These are phyloP conservation scores for Ferrisia virgata DNA, from an alignment of 2,888 invertebrate genomes.

Conservation along the genomic window DNA sequence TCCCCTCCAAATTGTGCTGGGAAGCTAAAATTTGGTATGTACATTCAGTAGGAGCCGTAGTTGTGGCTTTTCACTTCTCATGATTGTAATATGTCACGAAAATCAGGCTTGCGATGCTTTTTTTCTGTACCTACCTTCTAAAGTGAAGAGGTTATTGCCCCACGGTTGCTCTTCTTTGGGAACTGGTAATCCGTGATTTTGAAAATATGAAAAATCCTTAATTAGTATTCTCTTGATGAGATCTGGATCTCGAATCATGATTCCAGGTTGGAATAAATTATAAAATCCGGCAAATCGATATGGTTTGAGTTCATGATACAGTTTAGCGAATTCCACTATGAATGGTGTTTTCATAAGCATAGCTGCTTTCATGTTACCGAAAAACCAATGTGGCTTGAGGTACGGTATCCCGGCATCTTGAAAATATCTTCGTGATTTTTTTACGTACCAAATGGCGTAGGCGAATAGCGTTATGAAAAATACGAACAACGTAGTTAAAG, in stretches of 20 bases:
- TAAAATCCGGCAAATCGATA: neutral
- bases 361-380: neutral
- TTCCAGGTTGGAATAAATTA: too few relatives aligned
- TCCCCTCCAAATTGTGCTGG: too few relatives aligned
- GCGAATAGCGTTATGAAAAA: too few relatives aligned
- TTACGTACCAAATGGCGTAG: too few relatives aligned
- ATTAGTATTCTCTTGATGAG: slow-evolving; percentile 56
- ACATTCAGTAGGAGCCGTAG: too few relatives aligned
- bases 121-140: slow-evolving; percentile 52
- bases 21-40: too few relatives aligned
- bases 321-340: neutral
- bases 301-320: neutral
- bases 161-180: slow-evolving; percentile 53
- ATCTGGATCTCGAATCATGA: slow-evolving; percentile 48
- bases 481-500: too few relatives aligned
- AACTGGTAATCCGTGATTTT: slow-evolving; percentile 53
- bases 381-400: neutral
- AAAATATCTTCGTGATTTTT: too few relatives aligned
- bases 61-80: too few relatives aligned
- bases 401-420: too few relatives aligned
- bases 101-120: too few relatives aligned
- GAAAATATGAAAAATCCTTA: slow-evolving; percentile 56
- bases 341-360: neutral
- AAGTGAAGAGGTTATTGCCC: slow-evolving; percentile 53
- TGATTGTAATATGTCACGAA: too few relatives aligned